These are phyloP conservation scores for Chymomyza costata DNA, from an alignment of 1,140 invertebrate species.

Conservation along the genomic window DNA sequence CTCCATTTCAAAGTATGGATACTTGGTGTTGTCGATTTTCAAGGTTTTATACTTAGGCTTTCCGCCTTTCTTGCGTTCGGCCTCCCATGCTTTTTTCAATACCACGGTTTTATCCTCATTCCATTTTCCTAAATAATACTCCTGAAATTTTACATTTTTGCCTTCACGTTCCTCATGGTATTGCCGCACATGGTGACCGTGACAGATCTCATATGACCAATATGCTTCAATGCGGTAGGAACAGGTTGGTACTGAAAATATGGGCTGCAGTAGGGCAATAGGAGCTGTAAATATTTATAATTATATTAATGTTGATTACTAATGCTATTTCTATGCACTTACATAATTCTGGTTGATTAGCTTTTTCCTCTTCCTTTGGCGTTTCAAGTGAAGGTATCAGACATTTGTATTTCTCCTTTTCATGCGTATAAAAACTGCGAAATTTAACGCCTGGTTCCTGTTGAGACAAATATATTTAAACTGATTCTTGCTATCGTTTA, in stretches of 20 bases:
- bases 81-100: constrained; percentile 74
- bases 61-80: constrained; percentile 73
- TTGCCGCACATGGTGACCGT: constrained; percentile 91
- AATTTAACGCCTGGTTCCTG: constrained; percentile 77
- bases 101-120: constrained; percentile 79
- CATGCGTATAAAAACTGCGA: constrained; percentile 79
- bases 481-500: neutral
- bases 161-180: constrained; percentile 96
- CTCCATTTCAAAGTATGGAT: constrained; percentile 89
- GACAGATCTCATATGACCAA: constrained; percentile 98
- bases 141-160: constrained; percentile 87
- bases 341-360: constrained; percentile 81
- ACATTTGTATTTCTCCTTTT: constrained; percentile 85
- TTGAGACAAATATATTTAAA: neutral
- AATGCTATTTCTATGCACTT: constrained; percentile 3
- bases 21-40: constrained; percentile 89
- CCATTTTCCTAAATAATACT: constrained; percentile 88
- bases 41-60: constrained; percentile 78
- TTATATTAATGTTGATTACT: neutral
- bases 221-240: constrained; percentile 94
- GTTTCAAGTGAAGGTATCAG: constrained; percentile 82
- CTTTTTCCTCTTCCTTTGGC: constrained; percentile 77
- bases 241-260: constrained; percentile 86
- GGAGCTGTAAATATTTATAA: constrained; percentile 76
- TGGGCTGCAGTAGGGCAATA: constrained; percentile 83